These are phyloP conservation scores for Enteromius argenteus DNA, from an alignment of 2,797 vertebrate species.

Conservation along the genomic window DNA sequence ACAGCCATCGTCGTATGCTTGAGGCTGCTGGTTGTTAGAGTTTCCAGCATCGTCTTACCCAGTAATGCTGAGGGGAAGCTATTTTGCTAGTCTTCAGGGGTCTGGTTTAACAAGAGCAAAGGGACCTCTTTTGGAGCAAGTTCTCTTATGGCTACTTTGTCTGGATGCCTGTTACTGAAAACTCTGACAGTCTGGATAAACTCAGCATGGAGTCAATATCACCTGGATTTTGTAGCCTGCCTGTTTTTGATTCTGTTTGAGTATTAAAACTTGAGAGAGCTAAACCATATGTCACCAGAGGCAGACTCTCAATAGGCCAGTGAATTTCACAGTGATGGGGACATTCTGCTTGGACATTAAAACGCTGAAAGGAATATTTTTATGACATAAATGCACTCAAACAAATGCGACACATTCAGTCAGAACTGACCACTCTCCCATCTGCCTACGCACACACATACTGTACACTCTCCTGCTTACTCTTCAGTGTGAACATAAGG, in stretches of 20 bases:
- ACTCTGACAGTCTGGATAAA: slow-evolving; percentile 19
- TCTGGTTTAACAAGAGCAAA: slow-evolving; percentile 56
- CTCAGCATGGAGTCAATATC: slow-evolving; percentile 30
- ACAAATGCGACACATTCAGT: not conserved
- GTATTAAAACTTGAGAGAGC: slow-evolving; percentile 9
- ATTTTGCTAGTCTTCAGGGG: slow-evolving; percentile 41
- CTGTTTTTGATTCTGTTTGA: slow-evolving; percentile 18
- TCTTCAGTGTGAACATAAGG: slow-evolving; percentile 24
- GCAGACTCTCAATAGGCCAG: not conserved
- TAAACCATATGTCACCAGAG: not conserved
- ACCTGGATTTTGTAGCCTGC: not conserved
- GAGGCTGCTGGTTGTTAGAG: slow-evolving; percentile 53
- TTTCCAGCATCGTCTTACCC: slow-evolving; percentile 16
- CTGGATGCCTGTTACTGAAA: slow-evolving; percentile 13
- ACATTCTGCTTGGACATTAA: slow-evolving; percentile 1
- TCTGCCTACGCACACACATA: not conserved
- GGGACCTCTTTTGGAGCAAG: slow-evolving; percentile 14
- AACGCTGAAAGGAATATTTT: slow-evolving; percentile 9
- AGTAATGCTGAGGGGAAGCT: not conserved
- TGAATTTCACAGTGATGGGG: slow-evolving; percentile 5
- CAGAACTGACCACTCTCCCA: not conserved
- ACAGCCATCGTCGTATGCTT: slow-evolving; percentile 62
- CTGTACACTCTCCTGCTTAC: slow-evolving; percentile 16
- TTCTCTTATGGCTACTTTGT: slow-evolving; percentile 20
- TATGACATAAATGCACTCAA: not conserved